Evolutionary conservation across 2,797 vertebrate genomes (phyloP).

Genomic region (Macroramphosus scolopax): DNA sequence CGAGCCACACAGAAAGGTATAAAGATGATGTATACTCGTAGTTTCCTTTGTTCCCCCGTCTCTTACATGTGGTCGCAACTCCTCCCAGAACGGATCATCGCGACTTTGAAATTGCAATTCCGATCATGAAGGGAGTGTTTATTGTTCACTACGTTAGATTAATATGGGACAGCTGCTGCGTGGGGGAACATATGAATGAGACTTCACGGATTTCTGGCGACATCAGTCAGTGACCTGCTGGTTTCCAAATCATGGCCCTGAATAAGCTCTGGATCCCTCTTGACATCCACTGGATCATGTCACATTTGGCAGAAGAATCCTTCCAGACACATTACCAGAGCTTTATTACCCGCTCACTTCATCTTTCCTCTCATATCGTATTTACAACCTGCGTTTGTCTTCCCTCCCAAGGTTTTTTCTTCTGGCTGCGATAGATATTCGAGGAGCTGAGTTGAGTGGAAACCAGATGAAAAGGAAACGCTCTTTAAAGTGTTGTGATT

Average conservation of each 20-base stretch:
- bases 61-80: slow-evolving; percentile 69
- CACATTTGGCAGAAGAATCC: slow-evolving; percentile 38
- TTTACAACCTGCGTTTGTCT: slow-evolving; percentile 35
- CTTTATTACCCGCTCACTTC: slow-evolving; percentile 33
- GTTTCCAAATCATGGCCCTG: slow-evolving; percentile 47
- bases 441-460: slow-evolving; percentile 24
- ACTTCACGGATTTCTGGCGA: slow-evolving; percentile 52
- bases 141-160: slow-evolving; percentile 71
- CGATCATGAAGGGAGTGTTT: slow-evolving; percentile 69
- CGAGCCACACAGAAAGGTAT: no score
- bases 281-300: slow-evolving; percentile 36
- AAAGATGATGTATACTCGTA: no score
- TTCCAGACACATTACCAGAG: slow-evolving; percentile 26
- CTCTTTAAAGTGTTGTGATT: slow-evolving; percentile 33
- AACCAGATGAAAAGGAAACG: slow-evolving; percentile 42
- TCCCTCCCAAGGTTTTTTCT: slow-evolving; percentile 16
- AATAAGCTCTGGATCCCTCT: slow-evolving; percentile 34
- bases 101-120: slow-evolving; percentile 65
- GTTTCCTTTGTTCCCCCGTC: no score
- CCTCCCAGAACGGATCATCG: slow-evolving; percentile 37
- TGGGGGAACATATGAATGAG: slow-evolving; percentile 50
- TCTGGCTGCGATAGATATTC: slow-evolving; percentile 14
- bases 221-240: slow-evolving; percentile 58
- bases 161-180: slow-evolving; percentile 68
- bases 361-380: slow-evolving; percentile 41